Conservation (phyloP, 2,888 invertebrate genomes). For the Bedellia somnulentella region DNA sequence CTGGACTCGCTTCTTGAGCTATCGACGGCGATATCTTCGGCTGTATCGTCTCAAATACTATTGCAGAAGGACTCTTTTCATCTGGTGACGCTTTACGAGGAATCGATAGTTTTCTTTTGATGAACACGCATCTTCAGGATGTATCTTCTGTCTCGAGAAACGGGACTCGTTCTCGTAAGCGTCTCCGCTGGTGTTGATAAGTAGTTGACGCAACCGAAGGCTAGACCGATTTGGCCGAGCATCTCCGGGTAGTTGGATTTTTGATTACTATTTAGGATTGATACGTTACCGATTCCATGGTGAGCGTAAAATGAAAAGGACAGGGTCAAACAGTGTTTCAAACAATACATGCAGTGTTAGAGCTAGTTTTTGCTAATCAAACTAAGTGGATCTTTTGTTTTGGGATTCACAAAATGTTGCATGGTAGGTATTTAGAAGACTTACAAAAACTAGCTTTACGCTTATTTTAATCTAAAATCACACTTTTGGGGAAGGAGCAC, state of each 20-base stretch:
- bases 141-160: slow-evolving; percentile 39
- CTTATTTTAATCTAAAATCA: slow-evolving; percentile 35
- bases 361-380: no score
- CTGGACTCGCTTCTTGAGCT: slow-evolving; percentile 35
- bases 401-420: no score
- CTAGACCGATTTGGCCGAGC: slow-evolving; percentile 55
- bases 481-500: no score
- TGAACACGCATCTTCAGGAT: slow-evolving; percentile 40
- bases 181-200: slow-evolving; percentile 33
- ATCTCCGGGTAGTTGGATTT: slow-evolving; percentile 57
- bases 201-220: slow-evolving; percentile 57
- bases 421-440: no score
- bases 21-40: slow-evolving; percentile 50
- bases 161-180: slow-evolving; percentile 17
- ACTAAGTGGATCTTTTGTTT: no score
- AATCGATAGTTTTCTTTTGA: slow-evolving; percentile 29
- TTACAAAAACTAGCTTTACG: no score
- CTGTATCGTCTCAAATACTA: slow-evolving; percentile 27
- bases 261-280: slow-evolving; percentile 33
- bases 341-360: no score
- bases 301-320: slow-evolving; percentile 26
- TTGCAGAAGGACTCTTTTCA: slow-evolving; percentile 38
- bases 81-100: slow-evolving; percentile 36
- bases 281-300: slow-evolving; percentile 15
- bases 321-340: no score